These are phyloP conservation scores for Hiodon alosoides DNA, from an alignment of 2,113 vertebrate species.

Conservation along the genomic window DNA sequence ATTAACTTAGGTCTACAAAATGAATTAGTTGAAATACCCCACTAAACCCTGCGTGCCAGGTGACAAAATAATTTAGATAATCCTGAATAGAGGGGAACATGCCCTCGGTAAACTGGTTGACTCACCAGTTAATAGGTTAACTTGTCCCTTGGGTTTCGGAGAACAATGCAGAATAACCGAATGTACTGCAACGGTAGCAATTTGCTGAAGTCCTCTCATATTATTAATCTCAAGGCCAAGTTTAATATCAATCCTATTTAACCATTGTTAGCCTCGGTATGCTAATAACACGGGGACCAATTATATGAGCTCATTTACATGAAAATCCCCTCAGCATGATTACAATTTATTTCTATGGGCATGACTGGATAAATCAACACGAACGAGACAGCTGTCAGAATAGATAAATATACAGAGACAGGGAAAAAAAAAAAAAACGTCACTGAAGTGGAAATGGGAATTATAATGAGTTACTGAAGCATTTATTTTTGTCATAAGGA, in stretches of 20 bases:
- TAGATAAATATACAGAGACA: constrained; percentile 63
- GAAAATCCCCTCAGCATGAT: constrained; percentile 53
- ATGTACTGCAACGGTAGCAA: constrained; percentile 38
- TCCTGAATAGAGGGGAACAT: not conserved
- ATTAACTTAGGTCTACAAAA: not conserved
- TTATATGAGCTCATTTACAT: constrained; percentile 63
- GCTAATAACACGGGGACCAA: constrained; percentile 61
- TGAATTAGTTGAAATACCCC: not conserved
- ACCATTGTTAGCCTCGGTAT: constrained; percentile 63
- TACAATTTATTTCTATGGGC: constrained; percentile 59
- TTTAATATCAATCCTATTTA: constrained; percentile 63
- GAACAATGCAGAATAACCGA: constrained; percentile 30
- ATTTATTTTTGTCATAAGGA: constrained; percentile 48
- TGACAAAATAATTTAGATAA: constrained; percentile 3
- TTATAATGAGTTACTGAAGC: constrained; percentile 52
- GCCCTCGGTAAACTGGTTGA: not conserved
- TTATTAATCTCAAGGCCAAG: constrained; percentile 54
- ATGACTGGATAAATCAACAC: constrained; percentile 63
- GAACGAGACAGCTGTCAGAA: constrained; percentile 62
- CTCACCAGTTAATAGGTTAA: constrained; percentile 6
- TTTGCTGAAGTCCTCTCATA: constrained; percentile 51
- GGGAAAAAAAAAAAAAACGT: constrained; percentile 43
- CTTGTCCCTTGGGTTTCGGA: constrained; percentile 19
- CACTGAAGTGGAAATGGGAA: constrained; percentile 41
- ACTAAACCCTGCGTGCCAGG: not conserved